These are phyloP conservation scores for Odiellus spinosus DNA, from an alignment of 2,888 invertebrate species.

Conservation along the genomic window DNA sequence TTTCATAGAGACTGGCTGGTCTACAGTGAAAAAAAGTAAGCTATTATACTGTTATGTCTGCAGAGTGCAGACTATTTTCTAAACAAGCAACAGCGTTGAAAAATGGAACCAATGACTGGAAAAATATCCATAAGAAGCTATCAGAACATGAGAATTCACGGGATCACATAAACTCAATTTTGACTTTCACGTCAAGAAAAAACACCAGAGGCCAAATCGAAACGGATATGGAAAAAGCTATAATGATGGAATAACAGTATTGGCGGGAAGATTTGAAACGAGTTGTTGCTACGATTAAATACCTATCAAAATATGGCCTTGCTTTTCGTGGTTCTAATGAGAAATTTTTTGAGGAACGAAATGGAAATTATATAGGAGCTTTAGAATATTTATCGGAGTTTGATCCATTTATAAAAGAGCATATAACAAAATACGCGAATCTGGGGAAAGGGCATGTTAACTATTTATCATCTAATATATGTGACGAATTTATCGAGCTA, in stretches of 20 bases:
- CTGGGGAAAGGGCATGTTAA: conserved; percentile 22
- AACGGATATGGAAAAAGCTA: neutral
- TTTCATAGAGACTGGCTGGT: conserved; percentile 4
- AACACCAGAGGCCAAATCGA: neutral
- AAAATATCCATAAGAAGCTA: conserved; percentile 2
- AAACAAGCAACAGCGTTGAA: neutral
- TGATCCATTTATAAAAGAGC: conserved; percentile 23
- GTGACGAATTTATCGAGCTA: conserved; percentile 25
- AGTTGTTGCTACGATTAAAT: conserved; percentile 22
- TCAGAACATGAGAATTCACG: conserved; percentile 4
- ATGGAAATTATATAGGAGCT: conserved; percentile 22
- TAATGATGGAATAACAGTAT: conserved; percentile 17
- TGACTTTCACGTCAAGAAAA: neutral
- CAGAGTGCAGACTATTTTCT: conserved; percentile 1
- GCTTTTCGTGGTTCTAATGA: conserved; percentile 22
- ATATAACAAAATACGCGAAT: conserved; percentile 23
- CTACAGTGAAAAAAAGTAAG: neutral
- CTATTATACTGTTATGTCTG: conserved; percentile 2
- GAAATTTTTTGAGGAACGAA: too few species aligned
- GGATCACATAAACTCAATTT: conserved; percentile 1
- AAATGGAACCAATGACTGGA: conserved; percentile 4
- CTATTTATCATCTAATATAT: conserved; percentile 23
- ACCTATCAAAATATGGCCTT: conserved; percentile 22
- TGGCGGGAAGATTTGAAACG: conserved; percentile 22
- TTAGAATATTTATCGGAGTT: conserved; percentile 24